These are phyloP conservation scores for Budorcas taxicolor DNA, from an alignment of 2,113 vertebrate genomes.

Conservation along the genomic window DNA sequence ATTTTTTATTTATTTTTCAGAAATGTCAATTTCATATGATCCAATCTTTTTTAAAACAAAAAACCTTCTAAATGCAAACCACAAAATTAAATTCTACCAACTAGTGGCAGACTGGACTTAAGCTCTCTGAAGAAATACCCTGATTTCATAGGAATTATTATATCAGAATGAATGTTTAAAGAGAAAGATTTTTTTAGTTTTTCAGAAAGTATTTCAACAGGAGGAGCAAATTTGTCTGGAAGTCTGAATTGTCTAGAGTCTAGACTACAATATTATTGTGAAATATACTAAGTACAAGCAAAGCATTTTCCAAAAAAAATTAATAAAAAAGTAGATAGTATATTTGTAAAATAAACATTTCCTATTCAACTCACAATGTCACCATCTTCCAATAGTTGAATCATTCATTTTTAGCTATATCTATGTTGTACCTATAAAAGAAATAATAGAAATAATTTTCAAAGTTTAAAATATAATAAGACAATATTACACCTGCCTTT, in stretches of 20 bases:
- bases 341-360: background rate
- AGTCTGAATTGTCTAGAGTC: background rate
- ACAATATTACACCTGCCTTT: background rate
- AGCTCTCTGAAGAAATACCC: conserved; percentile 48
- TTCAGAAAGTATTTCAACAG: conserved; percentile 43
- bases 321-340: background rate
- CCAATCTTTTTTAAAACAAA: background rate
- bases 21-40: background rate
- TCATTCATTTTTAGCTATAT: background rate
- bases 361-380: background rate
- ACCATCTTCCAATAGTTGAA: background rate
- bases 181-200: conserved; percentile 47
- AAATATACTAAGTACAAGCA: background rate
- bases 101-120: conserved; percentile 34
- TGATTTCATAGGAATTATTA: background rate
- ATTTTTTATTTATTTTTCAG: background rate
- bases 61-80: conserved; percentile 49
- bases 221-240: conserved; percentile 37
- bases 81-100: conserved; percentile 54
- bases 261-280: background rate
- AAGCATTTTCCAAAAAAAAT: background rate
- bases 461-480: background rate
- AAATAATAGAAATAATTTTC: background rate
- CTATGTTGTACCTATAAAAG: background rate
- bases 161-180: background rate